These are phyloP conservation scores for Echinops telfairi DNA, from an alignment of 2,113 vertebrate species.

Conservation along the genomic window DNA sequence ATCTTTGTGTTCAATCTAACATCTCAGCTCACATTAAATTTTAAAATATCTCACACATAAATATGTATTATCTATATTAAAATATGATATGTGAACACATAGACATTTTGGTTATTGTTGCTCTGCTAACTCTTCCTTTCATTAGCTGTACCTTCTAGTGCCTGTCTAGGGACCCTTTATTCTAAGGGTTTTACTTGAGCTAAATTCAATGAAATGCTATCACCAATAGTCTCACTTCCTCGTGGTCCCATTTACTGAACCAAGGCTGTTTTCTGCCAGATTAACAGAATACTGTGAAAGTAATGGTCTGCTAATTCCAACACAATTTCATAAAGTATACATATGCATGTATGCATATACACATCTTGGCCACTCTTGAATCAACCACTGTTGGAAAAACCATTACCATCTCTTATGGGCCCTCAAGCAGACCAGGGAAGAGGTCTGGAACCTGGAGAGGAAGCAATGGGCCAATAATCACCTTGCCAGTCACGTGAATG, in stretches of 20 bases:
- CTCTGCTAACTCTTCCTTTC: not conserved
- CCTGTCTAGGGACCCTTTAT: not conserved
- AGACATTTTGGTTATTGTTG: not conserved
- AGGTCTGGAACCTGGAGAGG: not conserved
- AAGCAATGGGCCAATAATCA: not conserved
- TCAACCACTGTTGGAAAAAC: not conserved
- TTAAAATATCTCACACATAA: not conserved
- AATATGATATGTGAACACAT: not conserved
- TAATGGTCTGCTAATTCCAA: not conserved
- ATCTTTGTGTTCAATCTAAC: not conserved
- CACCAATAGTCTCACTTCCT: not conserved
- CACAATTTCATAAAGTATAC: too few species aligned
- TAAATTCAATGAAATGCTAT: not conserved
- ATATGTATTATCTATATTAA: not conserved
- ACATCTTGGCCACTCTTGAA: too few species aligned
- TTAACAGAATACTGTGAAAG: not conserved
- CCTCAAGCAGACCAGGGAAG: not conserved
- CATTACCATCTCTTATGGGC: not conserved
- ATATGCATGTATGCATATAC: not conserved
- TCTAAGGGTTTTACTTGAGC: not conserved
- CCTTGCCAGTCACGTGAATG: not conserved
- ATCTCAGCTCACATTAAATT: not conserved
- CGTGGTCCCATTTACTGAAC: not conserved
- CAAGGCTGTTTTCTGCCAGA: too few species aligned
- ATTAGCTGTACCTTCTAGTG: not conserved